Percentiles rank a stretch among this genome's conserved stretches.
Evolutionary conservation across 1,140 invertebrate species (phyloP).

Genomic region (Ips nitidus): DNA sequence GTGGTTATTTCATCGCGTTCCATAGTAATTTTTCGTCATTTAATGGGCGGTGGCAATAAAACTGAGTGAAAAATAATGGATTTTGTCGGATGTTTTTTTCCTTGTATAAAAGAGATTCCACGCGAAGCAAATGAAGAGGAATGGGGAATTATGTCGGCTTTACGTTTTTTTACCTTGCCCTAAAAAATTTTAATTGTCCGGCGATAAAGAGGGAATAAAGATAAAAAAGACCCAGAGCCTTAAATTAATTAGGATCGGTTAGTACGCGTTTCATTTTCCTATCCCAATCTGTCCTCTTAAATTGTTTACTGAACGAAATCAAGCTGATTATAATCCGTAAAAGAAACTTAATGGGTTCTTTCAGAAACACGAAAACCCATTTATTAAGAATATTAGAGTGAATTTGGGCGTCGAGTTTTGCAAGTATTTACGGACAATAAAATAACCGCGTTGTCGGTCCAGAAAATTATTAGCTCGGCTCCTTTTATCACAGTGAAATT

Average conservation of each 20-base stretch:
- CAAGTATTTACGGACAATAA: slow-evolving; percentile 25
- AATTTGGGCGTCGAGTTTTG: no score
- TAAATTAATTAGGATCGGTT: not conserved
- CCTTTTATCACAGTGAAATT: slow-evolving; percentile 17
- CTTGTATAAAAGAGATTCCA: not conserved
- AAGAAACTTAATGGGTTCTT: no score
- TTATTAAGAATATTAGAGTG: no score
- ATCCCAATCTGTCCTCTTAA: no score
- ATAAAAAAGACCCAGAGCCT: not conserved
- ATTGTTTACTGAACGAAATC: no score
- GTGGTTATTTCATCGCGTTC: no score
- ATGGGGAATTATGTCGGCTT: slow-evolving; percentile 1
- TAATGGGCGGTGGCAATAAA: not conserved
- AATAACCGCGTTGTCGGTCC: slow-evolving; percentile 13
- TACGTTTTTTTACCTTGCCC: not conserved
- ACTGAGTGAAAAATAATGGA: slow-evolving; percentile 3
- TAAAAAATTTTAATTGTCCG: not conserved
- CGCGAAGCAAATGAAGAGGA: slow-evolving; percentile 4
- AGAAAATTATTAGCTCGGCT: slow-evolving; percentile 29
- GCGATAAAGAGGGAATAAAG: not conserved
- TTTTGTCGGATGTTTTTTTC: not conserved
- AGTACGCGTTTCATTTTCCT: not conserved
- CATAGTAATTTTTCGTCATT: no score
- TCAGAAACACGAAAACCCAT: no score
- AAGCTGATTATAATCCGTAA: no score